Conservation (phyloP, 2,888 invertebrate genomes). For the Cyclophora punctaria region DNA sequence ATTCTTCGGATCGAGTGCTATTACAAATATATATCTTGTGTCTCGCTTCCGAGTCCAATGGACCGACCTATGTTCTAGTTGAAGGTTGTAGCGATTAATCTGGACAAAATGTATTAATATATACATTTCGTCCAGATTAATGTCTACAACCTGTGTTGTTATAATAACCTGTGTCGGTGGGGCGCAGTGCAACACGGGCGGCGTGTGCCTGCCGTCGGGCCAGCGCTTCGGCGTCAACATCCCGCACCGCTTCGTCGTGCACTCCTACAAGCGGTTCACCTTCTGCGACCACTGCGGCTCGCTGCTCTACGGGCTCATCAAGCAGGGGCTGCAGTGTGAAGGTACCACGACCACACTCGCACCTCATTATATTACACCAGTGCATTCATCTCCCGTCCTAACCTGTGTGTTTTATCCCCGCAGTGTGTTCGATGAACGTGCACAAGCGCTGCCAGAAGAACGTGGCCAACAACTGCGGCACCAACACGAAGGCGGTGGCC, state of each 20-base stretch:
- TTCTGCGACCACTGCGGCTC: slow-evolving; percentile 99
- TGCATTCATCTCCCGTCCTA: not conserved
- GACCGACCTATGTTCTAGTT: too few relatives aligned
- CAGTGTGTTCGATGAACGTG: slow-evolving; percentile 96
- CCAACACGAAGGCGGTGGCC: slow-evolving; percentile 97
- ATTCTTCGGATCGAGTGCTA: too few relatives aligned
- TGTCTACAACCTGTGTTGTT: too few relatives aligned
- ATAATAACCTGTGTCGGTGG: too few relatives aligned
- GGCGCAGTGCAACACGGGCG: too few relatives aligned
- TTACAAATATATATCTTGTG: too few relatives aligned
- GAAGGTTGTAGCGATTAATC: too few relatives aligned
- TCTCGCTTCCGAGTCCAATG: too few relatives aligned
- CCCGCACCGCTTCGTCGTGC: slow-evolving; percentile 96
- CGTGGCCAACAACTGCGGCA: slow-evolving; percentile 99
- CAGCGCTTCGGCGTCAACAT: slow-evolving; percentile 97
- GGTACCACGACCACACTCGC: slow-evolving; percentile 54
- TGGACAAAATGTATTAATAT: too few relatives aligned
- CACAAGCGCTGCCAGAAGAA: slow-evolving; percentile 99
- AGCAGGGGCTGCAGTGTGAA: slow-evolving; percentile 97
- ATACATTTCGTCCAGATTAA: too few relatives aligned
- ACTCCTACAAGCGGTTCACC: slow-evolving; percentile 97
- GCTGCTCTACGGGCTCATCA: slow-evolving; percentile 95
- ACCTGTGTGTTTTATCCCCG: slow-evolving; percentile 1
- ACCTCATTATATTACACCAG: not conserved
- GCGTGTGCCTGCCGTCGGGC: too few relatives aligned